phyloP scores from a whole-genome alignment of 2,797 vertebrate species.

The Smutsia temminckii region DNA sequence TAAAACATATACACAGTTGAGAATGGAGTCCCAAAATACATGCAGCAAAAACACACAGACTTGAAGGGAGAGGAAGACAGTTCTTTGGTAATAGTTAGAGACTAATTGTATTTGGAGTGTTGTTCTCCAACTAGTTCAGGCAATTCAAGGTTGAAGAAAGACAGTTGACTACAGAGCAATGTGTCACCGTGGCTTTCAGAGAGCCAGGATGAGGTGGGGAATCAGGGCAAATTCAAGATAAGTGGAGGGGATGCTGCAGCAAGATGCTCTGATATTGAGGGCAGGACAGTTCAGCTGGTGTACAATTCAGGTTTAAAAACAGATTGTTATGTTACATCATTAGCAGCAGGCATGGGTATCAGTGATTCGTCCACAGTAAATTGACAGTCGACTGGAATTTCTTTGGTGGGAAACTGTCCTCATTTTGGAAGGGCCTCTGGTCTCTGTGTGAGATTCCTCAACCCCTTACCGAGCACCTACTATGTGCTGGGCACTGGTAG shows the following conservation, averaged over 20 bases:
- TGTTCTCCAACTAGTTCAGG: constrained; percentile 82
- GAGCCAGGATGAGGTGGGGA: constrained; percentile 57
- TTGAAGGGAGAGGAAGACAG: neutral
- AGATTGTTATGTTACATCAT: constrained; percentile 67
- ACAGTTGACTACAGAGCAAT: constrained; percentile 80
- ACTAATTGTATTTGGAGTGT: constrained; percentile 76
- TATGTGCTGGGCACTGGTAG: neutral
- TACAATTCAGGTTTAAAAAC: constrained; percentile 57
- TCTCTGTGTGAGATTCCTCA: neutral
- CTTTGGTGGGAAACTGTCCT: neutral
- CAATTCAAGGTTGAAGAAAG: constrained; percentile 79
- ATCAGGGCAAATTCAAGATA: constrained; percentile 79
- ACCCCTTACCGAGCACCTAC: neutral
- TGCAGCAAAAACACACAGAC: neutral
- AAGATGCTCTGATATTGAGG: constrained; percentile 73
- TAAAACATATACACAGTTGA: neutral
- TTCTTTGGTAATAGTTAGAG: neutral
- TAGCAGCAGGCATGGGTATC: constrained; percentile 53
- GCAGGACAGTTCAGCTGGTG: constrained; percentile 68
- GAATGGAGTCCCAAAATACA: neutral
- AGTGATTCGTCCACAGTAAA: neutral
- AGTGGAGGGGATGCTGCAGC: constrained; percentile 65
- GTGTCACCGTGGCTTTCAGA: constrained; percentile 81
- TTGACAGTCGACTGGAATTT: neutral
- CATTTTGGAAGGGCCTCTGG: neutral